A percentile compares a stretch with the other conserved stretches of the same genome.
phyloP scores from a whole-genome alignment of 1,140 invertebrate genomes.

The Ceratitis capitata region DNA sequence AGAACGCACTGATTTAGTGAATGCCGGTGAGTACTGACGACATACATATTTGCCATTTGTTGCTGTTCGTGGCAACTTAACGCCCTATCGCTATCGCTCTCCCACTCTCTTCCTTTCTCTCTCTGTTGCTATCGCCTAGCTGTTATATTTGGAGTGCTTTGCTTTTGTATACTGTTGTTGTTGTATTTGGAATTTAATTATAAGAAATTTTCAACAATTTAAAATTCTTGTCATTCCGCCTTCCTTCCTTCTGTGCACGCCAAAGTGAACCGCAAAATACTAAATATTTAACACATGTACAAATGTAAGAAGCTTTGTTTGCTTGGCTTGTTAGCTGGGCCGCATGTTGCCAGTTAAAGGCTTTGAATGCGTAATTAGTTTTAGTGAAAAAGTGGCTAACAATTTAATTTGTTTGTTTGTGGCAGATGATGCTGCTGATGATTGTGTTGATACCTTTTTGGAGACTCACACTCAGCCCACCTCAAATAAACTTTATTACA shows the following conservation, averaged over 20 bases:
- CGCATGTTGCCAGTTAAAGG: conserved; percentile 52
- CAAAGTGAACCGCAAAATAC: no score
- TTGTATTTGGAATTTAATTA: conserved; percentile 22
- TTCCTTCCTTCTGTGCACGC: no score
- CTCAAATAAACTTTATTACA: not conserved
- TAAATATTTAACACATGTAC: no score
- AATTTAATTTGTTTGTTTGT: conserved; percentile 51
- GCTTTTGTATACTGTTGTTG: not conserved
- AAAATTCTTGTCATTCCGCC: not conserved
- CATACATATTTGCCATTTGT: not conserved
- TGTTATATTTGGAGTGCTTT: not conserved
- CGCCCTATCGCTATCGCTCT: no score
- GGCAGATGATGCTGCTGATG: not conserved
- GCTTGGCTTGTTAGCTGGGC: conserved; percentile 1
- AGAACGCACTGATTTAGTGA: not conserved
- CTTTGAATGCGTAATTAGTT: conserved; percentile 61
- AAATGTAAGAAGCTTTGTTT: no score
- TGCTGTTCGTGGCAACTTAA: not conserved
- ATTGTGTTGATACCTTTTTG: not conserved
- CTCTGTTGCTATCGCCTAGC: not conserved
- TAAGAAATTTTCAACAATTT: conserved; percentile 36
- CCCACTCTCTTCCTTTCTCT: no score
- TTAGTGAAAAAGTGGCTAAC: conserved; percentile 45
- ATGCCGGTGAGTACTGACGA: not conserved
- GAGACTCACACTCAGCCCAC: not conserved